phyloP scores from a whole-genome alignment of 2,113 vertebrate genomes.

The Brevimyrus niger region DNA sequence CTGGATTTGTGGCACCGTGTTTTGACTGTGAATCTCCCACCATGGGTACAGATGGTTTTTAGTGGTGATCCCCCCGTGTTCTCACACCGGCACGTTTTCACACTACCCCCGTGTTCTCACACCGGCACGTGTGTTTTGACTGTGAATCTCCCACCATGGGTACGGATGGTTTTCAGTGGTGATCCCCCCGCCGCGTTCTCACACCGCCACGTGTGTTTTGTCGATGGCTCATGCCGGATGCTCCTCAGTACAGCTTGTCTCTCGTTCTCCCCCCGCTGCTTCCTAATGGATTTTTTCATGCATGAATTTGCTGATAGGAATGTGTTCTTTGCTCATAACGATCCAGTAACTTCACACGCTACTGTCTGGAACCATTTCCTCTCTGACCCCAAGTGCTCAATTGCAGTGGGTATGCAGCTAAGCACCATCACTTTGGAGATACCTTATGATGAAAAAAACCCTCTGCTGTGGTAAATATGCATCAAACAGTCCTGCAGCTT shows the following conservation, averaged over 20 bases:
- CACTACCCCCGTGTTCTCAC: no score
- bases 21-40: not conserved
- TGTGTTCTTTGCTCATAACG: not conserved
- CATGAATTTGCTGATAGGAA: not conserved
- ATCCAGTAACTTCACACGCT: not conserved
- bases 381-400: not conserved
- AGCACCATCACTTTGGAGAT: not conserved
- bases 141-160: not conserved
- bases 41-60: not conserved
- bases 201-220: not conserved
- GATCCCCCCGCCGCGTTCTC: slow-evolving; percentile 14
- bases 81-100: not conserved
- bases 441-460: not conserved
- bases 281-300: not conserved
- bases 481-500: not conserved
- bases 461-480: not conserved
- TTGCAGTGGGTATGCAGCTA: not conserved
- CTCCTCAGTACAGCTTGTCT: not conserved
- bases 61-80: slow-evolving; percentile 22
- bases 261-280: not conserved
- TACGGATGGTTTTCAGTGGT: not conserved
- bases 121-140: not conserved
- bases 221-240: not conserved
- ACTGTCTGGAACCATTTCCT: not conserved
- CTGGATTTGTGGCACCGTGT: not conserved